Evolutionary conservation across 2,888 invertebrate genomes (phyloP).

Genomic region (Dendrolimus houi): DNA sequence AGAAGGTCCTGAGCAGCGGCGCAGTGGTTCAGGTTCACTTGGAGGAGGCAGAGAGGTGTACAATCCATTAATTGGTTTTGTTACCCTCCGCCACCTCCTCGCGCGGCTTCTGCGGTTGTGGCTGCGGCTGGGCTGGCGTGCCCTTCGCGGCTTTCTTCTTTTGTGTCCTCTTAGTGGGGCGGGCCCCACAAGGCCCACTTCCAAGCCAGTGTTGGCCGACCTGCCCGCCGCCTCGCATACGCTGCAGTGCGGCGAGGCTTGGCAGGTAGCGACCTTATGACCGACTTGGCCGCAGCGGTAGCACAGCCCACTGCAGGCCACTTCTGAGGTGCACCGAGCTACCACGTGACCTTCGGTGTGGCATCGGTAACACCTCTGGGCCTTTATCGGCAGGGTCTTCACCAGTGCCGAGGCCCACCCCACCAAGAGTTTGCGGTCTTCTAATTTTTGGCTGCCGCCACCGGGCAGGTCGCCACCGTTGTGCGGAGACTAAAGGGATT

Average conservation of each 20-base stretch:
- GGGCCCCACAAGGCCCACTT: background rate
- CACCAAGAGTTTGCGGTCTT: background rate
- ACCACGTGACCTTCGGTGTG: background rate
- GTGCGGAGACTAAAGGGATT: background rate
- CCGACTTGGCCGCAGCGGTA: background rate
- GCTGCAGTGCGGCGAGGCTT: background rate
- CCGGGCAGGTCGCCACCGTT: background rate
- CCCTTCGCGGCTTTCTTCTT: background rate
- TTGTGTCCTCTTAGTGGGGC: background rate
- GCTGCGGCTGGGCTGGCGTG: background rate
- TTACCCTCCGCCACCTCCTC: no score
- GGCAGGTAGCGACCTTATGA: background rate
- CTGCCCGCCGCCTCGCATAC: background rate
- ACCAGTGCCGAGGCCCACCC: background rate
- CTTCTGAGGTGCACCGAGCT: background rate
- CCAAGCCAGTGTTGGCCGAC: background rate
- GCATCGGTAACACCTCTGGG: background rate
- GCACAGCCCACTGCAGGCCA: background rate
- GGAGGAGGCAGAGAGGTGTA: no score
- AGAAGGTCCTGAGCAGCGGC: no score
- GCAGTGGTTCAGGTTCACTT: no score
- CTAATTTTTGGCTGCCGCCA: background rate
- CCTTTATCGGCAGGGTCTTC: background rate
- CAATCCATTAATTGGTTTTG: no score
- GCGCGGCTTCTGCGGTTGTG: background rate